Evolutionary conservation across 2,888 invertebrate species (phyloP), one percentile per base, ranked within the genome.

Genomic region (Gerris lacustris): DNA sequence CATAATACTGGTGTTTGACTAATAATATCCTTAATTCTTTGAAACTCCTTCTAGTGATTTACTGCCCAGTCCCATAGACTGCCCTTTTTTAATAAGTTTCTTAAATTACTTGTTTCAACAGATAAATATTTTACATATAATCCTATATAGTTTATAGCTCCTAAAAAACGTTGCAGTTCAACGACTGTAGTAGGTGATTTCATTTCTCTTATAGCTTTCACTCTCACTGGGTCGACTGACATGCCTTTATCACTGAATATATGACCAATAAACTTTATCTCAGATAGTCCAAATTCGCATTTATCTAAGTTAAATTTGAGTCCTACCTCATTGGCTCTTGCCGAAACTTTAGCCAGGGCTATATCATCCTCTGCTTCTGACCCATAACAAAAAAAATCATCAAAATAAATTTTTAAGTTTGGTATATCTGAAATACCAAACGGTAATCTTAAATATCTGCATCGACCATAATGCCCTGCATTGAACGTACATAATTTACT

Each of bases 381-480:
- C 5, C 55, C 55, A 5, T 55, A 55, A 55, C 55, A 55, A 15
- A 55, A 55, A 55, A 2, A 2, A 55, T 55, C 55, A 55, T 55
- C 55, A 55, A 55, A 55, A 31, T 31, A 31, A 31, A 31, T 31
- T 31, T n/a, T n/a, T n/a, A n/a, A n/a, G n/a, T n/a, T n/a, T n/a
- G n/a, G n/a, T n/a, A n/a, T n/a, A n/a, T n/a, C 17, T n/a, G 62
- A 63, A 4, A 69, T 31, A 6, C 69, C 69, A 69, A 69, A 69
- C 6, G 69, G 69, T 9, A 69, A 63, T 9, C 69, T 6, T 63
- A 17, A 18, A 63, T 62, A 69, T 63, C 62, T 11, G 43, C 5
- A 69, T 63, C 69, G 55, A 5, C 69, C 69, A 18, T 43, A 69
- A 18, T 62, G 69, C 55, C 55, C 55, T 63, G 69, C 43, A 62